These are phyloP conservation scores for Aphidoletes aphidimyza DNA, from an alignment of 2,888 invertebrate genomes.

Conservation along the genomic window DNA sequence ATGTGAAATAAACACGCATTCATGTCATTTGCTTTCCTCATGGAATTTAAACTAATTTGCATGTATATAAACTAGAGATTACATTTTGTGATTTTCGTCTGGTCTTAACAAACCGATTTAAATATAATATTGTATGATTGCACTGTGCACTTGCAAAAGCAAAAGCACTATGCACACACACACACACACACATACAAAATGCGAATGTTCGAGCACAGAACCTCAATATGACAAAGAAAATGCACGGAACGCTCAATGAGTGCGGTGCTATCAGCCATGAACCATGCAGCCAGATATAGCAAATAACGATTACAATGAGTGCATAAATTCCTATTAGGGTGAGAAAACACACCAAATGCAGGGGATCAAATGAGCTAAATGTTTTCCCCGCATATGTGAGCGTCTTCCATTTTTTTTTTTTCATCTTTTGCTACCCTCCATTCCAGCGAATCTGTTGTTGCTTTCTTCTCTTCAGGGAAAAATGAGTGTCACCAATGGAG, in stretches of 20 bases:
- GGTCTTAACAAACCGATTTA: background rate
- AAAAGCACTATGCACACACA: background rate
- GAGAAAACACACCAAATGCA: background rate
- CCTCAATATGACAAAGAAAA: background rate
- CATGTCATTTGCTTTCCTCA: background rate
- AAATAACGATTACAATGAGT: constrained; percentile 49
- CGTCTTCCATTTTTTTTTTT: background rate
- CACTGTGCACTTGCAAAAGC: background rate
- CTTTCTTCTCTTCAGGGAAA: constrained; percentile 5
- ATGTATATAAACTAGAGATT: constrained; percentile 39
- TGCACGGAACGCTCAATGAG: background rate
- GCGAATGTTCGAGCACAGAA: too few species aligned
- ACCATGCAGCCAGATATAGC: constrained; percentile 19
- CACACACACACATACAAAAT: too few species aligned
- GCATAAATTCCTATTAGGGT: constrained; percentile 39
- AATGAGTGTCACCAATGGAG: constrained; percentile 38
- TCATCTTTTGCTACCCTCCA: background rate
- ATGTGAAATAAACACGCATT: constrained; percentile 2
- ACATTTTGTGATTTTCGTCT: constrained; percentile 46
- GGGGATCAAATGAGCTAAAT: constrained; percentile 27
- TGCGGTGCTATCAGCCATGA: background rate
- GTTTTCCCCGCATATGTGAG: background rate
- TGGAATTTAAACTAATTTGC: constrained; percentile 1
- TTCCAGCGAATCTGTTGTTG: background rate
- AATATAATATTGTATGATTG: constrained; percentile 31